Evolutionary conservation across 2,888 invertebrate species (phyloP).

Genomic region (Drosophila prolongata): DNA sequence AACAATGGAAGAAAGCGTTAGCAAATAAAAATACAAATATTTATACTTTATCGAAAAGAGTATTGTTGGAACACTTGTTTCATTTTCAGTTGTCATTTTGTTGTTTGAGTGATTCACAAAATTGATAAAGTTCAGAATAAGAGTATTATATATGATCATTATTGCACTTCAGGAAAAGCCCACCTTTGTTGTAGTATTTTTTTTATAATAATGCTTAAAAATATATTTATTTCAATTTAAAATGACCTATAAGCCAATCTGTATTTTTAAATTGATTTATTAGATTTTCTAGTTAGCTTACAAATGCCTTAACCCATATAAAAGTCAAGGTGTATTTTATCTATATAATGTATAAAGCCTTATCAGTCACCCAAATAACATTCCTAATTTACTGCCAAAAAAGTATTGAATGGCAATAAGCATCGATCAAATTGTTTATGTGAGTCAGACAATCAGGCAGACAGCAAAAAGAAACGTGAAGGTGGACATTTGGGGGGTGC

Average conservation of each 20-base stretch:
- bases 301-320: constrained; percentile 13
- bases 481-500: constrained; percentile 3
- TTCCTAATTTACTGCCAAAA: constrained; percentile 12
- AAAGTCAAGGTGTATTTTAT: constrained; percentile 9
- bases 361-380: not conserved
- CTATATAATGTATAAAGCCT: not conserved
- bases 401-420: constrained; percentile 2
- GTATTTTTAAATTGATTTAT: not conserved
- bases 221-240: not conserved
- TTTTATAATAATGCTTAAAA: not conserved
- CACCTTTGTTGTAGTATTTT: too few species aligned
- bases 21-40: constrained; percentile 15
- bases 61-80: constrained; percentile 13
- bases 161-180: too few species aligned
- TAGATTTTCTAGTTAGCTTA: constrained; percentile 9
- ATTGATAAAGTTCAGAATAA: too few species aligned
- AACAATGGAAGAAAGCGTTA: not conserved
- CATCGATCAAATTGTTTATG: constrained; percentile 32
- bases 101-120: not conserved
- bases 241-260: not conserved
- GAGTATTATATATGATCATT: too few species aligned
- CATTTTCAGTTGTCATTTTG: not conserved
- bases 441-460: constrained; percentile 31
- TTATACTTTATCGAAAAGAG: not conserved
- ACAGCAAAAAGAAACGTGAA: constrained; percentile 12